These are phyloP conservation scores for Harpagoxenus sublaevis DNA, from an alignment of 2,888 invertebrate species.

Conservation along the genomic window DNA sequence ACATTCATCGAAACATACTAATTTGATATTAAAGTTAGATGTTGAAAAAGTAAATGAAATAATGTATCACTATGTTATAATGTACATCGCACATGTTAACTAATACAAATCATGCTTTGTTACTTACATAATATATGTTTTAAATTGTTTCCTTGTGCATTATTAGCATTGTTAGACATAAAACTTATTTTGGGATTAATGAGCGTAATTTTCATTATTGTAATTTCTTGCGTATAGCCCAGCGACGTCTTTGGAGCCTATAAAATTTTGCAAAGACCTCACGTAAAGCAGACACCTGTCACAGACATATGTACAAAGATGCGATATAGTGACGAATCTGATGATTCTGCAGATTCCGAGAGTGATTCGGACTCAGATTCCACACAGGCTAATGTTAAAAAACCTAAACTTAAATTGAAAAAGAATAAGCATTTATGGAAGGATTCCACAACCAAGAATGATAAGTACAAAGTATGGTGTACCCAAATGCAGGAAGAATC, in stretches of 20 bases:
- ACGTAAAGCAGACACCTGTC: conserved; percentile 62
- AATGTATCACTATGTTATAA: background rate
- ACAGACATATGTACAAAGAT: conserved; percentile 85
- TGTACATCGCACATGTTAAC: background rate
- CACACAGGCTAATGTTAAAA: conserved; percentile 86
- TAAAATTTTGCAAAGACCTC: conserved; percentile 83
- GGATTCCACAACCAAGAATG: conserved; percentile 86
- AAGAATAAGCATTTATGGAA: conserved; percentile 84
- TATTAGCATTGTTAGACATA: conserved; percentile 25
- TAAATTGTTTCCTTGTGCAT: background rate
- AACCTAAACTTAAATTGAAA: conserved; percentile 87
- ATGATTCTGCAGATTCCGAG: conserved; percentile 87
- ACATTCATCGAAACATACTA: background rate
- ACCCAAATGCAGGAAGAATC: conserved; percentile 92
- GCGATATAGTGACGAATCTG: conserved; percentile 88
- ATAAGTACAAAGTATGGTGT: conserved; percentile 94
- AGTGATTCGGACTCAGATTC: conserved; percentile 88
- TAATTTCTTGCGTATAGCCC: conserved; percentile 71
- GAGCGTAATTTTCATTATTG: background rate
- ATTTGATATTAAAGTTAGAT: background rate
- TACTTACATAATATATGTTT: background rate
- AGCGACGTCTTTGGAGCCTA: conserved; percentile 82
- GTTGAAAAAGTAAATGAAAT: background rate
- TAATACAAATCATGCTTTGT: background rate
- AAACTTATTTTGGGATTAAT: background rate